phyloP scores from a whole-genome alignment of 2,888 invertebrate species.

The Sesamia inferens region DNA sequence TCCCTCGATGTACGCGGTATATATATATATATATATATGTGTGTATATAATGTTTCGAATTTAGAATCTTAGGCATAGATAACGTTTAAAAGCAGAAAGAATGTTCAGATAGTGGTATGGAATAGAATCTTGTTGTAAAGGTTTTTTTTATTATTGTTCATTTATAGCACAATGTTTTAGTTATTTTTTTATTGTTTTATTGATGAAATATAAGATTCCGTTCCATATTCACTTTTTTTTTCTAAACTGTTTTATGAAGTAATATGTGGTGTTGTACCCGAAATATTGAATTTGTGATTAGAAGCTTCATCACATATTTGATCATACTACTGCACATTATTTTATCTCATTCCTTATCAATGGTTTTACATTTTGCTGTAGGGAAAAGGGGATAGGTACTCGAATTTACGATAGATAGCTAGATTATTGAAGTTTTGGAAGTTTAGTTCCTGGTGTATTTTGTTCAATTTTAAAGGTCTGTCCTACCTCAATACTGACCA shows the following conservation, averaged over 20 bases:
- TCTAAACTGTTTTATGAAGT: slow-evolving; percentile 29
- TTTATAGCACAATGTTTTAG: slow-evolving; percentile 61
- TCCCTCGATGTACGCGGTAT: too few relatives aligned
- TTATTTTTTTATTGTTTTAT: slow-evolving; percentile 61
- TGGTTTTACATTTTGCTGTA: slow-evolving; percentile 42
- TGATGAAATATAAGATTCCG: slow-evolving; percentile 65
- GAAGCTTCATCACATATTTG: slow-evolving; percentile 36
- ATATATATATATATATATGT: too few relatives aligned
- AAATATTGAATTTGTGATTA: slow-evolving; percentile 21
- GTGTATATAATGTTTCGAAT: slow-evolving; percentile 37
- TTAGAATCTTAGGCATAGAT: slow-evolving; percentile 34
- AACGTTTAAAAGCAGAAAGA: slow-evolving; percentile 50
- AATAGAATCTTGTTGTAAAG: slow-evolving; percentile 63
- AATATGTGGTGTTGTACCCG: slow-evolving; percentile 37
- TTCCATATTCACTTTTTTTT: slow-evolving; percentile 65
- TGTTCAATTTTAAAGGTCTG: not conserved
- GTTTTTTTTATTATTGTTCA: slow-evolving; percentile 61
- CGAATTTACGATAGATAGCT: not conserved
- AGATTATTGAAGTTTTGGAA: not conserved
- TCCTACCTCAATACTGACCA: not conserved
- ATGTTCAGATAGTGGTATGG: slow-evolving; percentile 53
- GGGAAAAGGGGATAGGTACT: slow-evolving; percentile 29
- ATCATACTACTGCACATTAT: slow-evolving; percentile 32
- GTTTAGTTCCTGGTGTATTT: not conserved
- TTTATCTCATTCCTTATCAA: slow-evolving; percentile 53